These are phyloP conservation scores for Mus caroli DNA, from an alignment of 2,797 vertebrate species.

Conservation along the genomic window DNA sequence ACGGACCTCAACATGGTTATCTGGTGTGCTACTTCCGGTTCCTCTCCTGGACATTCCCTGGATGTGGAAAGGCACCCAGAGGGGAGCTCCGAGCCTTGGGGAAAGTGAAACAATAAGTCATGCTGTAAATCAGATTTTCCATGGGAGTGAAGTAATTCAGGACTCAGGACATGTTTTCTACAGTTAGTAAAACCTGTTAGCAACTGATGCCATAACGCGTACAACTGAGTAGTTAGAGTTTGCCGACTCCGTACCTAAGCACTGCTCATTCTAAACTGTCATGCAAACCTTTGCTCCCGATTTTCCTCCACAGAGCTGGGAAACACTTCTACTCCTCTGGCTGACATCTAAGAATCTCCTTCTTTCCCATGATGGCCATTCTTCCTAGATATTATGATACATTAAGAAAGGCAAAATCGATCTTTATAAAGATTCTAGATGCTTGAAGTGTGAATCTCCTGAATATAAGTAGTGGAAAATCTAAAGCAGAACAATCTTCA, in stretches of 20 bases:
- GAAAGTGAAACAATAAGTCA: not conserved
- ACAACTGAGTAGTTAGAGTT: slow-evolving; percentile 18
- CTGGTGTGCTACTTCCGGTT: not conserved
- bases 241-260: not conserved
- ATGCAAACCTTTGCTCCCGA: not conserved
- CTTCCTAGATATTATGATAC: slow-evolving; percentile 47
- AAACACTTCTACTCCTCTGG: not conserved
- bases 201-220: not conserved
- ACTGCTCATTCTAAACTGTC: slow-evolving; percentile 30
- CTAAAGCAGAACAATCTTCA: not conserved
- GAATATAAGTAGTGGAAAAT: not conserved
- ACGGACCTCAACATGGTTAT: not conserved
- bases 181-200: slow-evolving; percentile 32
- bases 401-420: slow-evolving; percentile 15
- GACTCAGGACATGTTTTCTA: slow-evolving; percentile 18
- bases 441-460: not conserved
- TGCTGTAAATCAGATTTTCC: not conserved
- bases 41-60: not conserved
- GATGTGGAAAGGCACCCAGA: not conserved
- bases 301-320: not conserved
- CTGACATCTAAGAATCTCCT: slow-evolving; percentile 24
- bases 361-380: not conserved
- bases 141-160: not conserved
- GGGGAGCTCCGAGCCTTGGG: not conserved
- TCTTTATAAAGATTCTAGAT: slow-evolving; percentile 42